phyloP scores from a whole-genome alignment of 1,140 invertebrate genomes.

The Solenopsis invicta region DNA sequence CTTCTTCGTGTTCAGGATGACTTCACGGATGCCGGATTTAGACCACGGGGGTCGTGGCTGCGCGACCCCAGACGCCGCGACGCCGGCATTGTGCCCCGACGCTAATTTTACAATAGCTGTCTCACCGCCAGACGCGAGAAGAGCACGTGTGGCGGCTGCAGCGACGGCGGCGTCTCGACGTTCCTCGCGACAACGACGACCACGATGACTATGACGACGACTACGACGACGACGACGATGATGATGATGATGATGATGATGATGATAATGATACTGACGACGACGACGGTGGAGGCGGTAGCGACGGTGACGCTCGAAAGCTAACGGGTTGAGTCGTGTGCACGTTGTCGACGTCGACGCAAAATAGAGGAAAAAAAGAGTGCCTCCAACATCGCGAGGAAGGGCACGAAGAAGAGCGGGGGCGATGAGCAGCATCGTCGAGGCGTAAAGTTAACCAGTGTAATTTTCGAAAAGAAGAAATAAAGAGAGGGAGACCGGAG shows the following conservation, averaged over 20 bases:
- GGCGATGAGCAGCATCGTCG: slow-evolving; percentile 50
- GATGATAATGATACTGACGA: not conserved
- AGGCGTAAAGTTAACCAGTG: slow-evolving; percentile 62
- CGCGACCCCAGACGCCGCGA: slow-evolving; percentile 86
- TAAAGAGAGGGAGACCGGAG: not conserved
- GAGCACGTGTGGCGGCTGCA: slow-evolving; percentile 74
- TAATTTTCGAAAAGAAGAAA: slow-evolving; percentile 26
- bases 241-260: not conserved
- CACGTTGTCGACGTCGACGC: slow-evolving; percentile 19
- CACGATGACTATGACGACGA: slow-evolving; percentile 21
- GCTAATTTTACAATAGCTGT: slow-evolving; percentile 86
- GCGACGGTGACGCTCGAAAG: slow-evolving; percentile 53
- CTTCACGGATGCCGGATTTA: slow-evolving; percentile 80
- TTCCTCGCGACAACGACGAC: slow-evolving; percentile 32
- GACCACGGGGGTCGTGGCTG: slow-evolving; percentile 81
- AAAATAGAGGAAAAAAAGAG: slow-evolving; percentile 46
- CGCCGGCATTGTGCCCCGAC: slow-evolving; percentile 86
- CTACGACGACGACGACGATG: not conserved
- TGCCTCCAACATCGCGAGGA: slow-evolving; percentile 14
- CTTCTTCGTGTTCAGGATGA: slow-evolving; percentile 54
- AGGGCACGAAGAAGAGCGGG: slow-evolving; percentile 9
- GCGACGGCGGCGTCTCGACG: slow-evolving; percentile 73
- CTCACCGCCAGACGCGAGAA: slow-evolving; percentile 69
- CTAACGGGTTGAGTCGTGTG: slow-evolving; percentile 59
- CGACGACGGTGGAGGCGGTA: slow-evolving; percentile 16